These are phyloP conservation scores for Mormyrus hasselquistii DNA, from an alignment of 2,797 vertebrate species.

Conservation along the genomic window DNA sequence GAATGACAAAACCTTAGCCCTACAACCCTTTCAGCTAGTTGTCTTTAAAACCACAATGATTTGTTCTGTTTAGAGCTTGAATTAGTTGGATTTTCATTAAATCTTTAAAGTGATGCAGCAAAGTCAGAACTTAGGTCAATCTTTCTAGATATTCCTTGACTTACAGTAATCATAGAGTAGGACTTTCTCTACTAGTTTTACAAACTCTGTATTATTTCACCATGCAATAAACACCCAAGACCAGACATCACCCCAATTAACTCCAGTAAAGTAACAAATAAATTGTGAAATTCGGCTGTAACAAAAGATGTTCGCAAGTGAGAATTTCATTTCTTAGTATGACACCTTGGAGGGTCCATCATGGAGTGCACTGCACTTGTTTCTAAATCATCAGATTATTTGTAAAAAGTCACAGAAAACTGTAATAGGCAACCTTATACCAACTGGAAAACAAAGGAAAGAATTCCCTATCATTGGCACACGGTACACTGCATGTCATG, in stretches of 20 bases:
- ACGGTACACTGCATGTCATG: not conserved
- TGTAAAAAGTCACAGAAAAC: not conserved
- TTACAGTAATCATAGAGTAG: not conserved
- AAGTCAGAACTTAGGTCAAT: not conserved
- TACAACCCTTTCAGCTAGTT: not conserved
- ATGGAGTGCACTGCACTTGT: not conserved
- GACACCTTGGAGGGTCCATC: not conserved
- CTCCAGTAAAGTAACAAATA: not conserved
- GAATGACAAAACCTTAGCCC: not conserved
- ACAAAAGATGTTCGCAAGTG: not conserved
- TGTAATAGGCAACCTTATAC: not conserved
- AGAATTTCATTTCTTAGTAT: not conserved
- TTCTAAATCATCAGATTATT: not conserved
- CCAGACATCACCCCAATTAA: not conserved
- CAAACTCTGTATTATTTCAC: not conserved
- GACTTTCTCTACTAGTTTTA: not conserved
- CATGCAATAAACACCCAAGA: not conserved
- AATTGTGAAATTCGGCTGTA: not conserved
- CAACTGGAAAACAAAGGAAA: not conserved
- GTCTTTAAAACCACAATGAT: not conserved
- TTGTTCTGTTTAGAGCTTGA: not conserved
- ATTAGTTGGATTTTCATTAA: not conserved
- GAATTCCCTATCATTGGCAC: not conserved
- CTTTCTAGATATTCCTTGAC: not conserved
- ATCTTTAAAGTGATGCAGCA: not conserved